phyloP scores from a whole-genome alignment of 2,797 vertebrate genomes.

The Eurystomus glaucurus region DNA sequence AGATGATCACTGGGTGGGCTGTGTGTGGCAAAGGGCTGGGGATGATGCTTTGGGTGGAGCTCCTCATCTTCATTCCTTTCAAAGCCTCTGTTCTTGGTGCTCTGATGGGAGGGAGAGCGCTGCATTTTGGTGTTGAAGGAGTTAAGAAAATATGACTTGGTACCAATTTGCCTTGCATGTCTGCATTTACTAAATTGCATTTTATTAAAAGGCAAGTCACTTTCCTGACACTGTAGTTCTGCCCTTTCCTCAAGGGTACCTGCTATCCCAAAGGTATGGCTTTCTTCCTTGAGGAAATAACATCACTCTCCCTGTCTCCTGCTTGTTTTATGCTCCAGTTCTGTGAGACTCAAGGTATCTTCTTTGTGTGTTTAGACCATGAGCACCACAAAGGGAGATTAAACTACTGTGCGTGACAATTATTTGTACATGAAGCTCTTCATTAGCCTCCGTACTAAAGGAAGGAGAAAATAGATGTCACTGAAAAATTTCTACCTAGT shows the following conservation, averaged over 20 bases:
- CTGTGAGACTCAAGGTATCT: background rate
- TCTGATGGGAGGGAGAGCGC: fast-evolving
- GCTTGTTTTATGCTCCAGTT: background rate
- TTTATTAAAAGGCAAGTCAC: background rate
- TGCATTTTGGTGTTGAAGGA: background rate
- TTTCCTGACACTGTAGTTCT: background rate
- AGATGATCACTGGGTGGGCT: background rate
- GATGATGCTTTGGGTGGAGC: background rate
- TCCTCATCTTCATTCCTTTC: background rate
- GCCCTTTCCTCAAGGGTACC: slow-evolving; percentile 8
- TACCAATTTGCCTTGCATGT: background rate
- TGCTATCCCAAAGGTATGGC: background rate
- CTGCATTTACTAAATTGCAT: background rate
- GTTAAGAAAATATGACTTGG: background rate
- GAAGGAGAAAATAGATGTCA: slow-evolving; percentile 36
- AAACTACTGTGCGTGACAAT: slow-evolving; percentile 37
- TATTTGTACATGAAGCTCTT: slow-evolving; percentile 56
- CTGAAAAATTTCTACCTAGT: slow-evolving; percentile 30
- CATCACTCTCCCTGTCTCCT: background rate
- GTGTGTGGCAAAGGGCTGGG: fast-evolving
- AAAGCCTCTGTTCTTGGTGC: background rate
- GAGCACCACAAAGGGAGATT: background rate
- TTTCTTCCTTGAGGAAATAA: background rate
- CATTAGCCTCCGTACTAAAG: background rate
- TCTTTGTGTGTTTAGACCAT: slow-evolving; percentile 16